Percentiles rank a stretch among this genome's conserved stretches.
These are phyloP conservation scores for Musca domestica DNA, from an alignment of 1,140 invertebrate species.

Conservation along the genomic window DNA sequence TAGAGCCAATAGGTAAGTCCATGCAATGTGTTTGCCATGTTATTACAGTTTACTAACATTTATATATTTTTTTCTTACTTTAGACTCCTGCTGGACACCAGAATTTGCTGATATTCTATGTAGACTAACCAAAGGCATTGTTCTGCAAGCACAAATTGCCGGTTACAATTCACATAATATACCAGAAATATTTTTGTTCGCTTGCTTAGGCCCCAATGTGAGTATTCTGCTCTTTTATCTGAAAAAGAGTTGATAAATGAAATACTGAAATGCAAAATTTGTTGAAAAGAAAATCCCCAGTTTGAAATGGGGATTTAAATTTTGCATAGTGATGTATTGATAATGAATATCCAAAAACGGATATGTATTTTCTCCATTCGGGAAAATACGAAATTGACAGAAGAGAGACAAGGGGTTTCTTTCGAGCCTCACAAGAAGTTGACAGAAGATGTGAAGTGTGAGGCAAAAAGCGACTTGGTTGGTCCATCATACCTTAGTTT, in stretches of 20 bases:
- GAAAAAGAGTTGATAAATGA: constrained; percentile 12
- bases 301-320: constrained; percentile 1
- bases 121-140: constrained; percentile 72
- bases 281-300: neutral
- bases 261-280: constrained; percentile 19
- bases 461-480: too few relatives aligned
- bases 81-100: constrained; percentile 64
- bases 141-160: constrained; percentile 84
- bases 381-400: too few relatives aligned
- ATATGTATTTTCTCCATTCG: constrained; percentile 10
- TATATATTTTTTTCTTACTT: constrained; percentile 17
- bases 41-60: neutral
- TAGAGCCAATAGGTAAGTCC: constrained; percentile 76
- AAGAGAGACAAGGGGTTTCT: too few relatives aligned
- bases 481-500: too few relatives aligned
- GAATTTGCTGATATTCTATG: constrained; percentile 75
- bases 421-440: too few relatives aligned
- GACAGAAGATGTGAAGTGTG: too few relatives aligned
- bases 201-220: constrained; percentile 69
- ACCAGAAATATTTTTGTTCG: constrained; percentile 77
- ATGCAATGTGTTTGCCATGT: neutral
- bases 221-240: constrained; percentile 39
- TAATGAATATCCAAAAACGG: constrained; percentile 11
- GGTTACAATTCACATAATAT: constrained; percentile 74
- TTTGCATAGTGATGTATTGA: constrained; percentile 17